Conservation (phyloP, 2,113 vertebrate genomes). For the Halichoerus grypus region DNA sequence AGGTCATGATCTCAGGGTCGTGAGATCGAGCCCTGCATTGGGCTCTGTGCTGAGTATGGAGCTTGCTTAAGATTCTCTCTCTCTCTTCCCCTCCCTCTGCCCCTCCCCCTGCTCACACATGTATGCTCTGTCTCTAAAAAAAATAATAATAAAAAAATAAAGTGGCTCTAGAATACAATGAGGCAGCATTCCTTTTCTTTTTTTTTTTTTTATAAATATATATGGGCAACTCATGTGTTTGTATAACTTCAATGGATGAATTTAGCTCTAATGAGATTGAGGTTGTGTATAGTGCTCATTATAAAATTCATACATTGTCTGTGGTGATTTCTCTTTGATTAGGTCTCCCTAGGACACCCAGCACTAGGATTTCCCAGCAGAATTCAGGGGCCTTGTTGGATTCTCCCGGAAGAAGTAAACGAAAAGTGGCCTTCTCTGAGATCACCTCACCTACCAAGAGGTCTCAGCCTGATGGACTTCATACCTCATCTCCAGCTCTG, state of each 20-base stretch:
- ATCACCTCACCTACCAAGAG: slow-evolving; percentile 85
- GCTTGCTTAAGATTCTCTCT: background rate
- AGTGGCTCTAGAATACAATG: background rate
- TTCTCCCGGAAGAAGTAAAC: slow-evolving; percentile 76
- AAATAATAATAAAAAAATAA: background rate
- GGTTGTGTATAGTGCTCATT: background rate
- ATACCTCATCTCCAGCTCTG: background rate
- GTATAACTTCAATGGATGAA: background rate
- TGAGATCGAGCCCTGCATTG: background rate
- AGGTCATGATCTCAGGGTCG: background rate
- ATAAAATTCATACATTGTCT: background rate
- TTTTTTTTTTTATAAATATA: background rate
- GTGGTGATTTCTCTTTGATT: slow-evolving; percentile 55
- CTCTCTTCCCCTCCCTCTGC: background rate
- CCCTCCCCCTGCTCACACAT: background rate
- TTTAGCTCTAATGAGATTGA: background rate
- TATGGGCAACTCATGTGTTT: background rate
- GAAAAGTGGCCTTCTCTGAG: slow-evolving; percentile 82
- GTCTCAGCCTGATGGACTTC: background rate
- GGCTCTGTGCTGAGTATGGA: background rate
- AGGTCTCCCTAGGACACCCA: slow-evolving; percentile 87
- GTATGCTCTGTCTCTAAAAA: no score
- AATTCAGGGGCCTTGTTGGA: background rate
- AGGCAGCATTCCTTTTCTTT: background rate
- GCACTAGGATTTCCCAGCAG: slow-evolving; percentile 83